Percentiles rank a stretch among this genome's conserved stretches.
Conservation (phyloP, 2,888 invertebrate species). For the Neocrepidodera transversa region DNA sequence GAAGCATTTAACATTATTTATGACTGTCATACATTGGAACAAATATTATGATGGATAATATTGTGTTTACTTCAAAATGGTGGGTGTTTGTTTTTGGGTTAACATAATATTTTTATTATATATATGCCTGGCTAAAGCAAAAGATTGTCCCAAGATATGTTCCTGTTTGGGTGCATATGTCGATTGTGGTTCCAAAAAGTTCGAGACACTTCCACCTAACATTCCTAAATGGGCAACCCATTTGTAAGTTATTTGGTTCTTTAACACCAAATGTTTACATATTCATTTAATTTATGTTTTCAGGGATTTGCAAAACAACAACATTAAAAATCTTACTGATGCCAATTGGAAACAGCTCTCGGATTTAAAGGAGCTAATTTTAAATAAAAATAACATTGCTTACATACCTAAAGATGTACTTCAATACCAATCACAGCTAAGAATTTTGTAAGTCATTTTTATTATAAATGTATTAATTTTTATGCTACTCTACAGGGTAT, state of each 20-base stretch:
- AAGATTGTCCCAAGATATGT: slow-evolving; percentile 73
- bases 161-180: slow-evolving; percentile 76
- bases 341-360: slow-evolving; percentile 77
- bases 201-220: slow-evolving; percentile 72
- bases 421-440: slow-evolving; percentile 70
- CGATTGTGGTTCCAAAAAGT: slow-evolving; percentile 76
- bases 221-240: slow-evolving; percentile 79
- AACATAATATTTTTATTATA: slow-evolving; percentile 45
- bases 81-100: slow-evolving; percentile 58
- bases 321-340: slow-evolving; percentile 73
- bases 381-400: slow-evolving; percentile 79
- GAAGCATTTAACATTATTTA: not conserved
- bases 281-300: slow-evolving; percentile 44
- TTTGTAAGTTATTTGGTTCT: slow-evolving; percentile 67
- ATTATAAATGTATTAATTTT: too few species aligned
- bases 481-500: too few species aligned
- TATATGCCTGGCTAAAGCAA: slow-evolving; percentile 47
- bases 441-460: slow-evolving; percentile 69
- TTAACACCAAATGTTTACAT: slow-evolving; percentile 44
- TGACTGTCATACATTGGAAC: slow-evolving; percentile 1
- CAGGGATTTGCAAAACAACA: slow-evolving; percentile 77
- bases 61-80: slow-evolving; percentile 60
- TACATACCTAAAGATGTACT: slow-evolving; percentile 79
- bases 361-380: slow-evolving; percentile 74
- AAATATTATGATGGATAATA: slow-evolving; percentile 56